These are phyloP conservation scores for Cichladusa arquata DNA, from an alignment of 2,113 vertebrate species.

Conservation along the genomic window DNA sequence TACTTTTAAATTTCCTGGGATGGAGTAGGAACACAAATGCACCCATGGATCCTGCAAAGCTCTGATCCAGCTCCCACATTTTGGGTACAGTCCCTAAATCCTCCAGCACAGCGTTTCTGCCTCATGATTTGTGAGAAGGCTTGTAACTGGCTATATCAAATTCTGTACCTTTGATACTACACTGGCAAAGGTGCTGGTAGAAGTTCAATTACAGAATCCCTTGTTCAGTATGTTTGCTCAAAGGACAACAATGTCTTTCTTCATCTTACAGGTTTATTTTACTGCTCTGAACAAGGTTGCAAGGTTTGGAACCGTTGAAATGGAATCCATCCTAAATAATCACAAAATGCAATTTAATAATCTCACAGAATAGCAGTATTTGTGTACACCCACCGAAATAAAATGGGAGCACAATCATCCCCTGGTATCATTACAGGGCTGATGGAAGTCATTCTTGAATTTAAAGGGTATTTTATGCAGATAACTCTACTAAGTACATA, in stretches of 20 bases:
- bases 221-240: not conserved
- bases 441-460: slow-evolving; percentile 30
- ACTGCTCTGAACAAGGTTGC: not conserved
- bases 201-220: slow-evolving; percentile 1
- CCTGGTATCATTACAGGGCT: slow-evolving; percentile 6
- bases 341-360: not conserved
- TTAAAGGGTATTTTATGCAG: slow-evolving; percentile 49
- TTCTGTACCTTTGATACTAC: not conserved
- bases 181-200: not conserved
- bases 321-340: not conserved
- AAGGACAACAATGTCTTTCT: slow-evolving; percentile 9
- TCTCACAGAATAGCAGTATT: slow-evolving; percentile 1
- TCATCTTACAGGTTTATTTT: slow-evolving; percentile 34
- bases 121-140: not conserved
- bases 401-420: slow-evolving; percentile 33
- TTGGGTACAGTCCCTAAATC: not conserved
- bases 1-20: not conserved
- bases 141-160: not conserved
- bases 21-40: not conserved
- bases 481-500: slow-evolving; percentile 12
- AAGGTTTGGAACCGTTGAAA: not conserved
- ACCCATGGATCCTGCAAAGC: not conserved
- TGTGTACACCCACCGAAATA: slow-evolving; percentile 20
- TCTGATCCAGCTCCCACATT: not conserved
- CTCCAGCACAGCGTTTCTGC: not conserved